Conservation (phyloP, 2,888 invertebrate species). For the Maniola hyperantus region DNA sequence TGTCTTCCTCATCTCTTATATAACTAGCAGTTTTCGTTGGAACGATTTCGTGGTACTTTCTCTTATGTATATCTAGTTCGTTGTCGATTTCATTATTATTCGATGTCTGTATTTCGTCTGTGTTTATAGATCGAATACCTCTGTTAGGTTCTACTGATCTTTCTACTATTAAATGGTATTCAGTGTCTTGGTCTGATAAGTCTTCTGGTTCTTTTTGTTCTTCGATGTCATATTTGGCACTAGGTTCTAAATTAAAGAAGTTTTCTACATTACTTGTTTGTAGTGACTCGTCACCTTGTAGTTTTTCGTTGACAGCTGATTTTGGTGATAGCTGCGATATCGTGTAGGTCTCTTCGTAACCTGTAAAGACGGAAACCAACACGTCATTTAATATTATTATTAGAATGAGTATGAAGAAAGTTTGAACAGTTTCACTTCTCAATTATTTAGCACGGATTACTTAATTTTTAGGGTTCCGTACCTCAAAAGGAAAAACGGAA, state of each 20-base stretch:
- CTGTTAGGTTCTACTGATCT: slow-evolving; percentile 80
- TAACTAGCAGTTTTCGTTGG: slow-evolving; percentile 80
- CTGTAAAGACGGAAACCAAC: slow-evolving; percentile 61
- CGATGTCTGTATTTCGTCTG: slow-evolving; percentile 75
- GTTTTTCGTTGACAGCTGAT: slow-evolving; percentile 67
- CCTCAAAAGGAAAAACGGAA: no score
- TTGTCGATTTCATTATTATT: slow-evolving; percentile 84
- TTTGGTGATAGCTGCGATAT: slow-evolving; percentile 88
- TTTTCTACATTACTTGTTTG: slow-evolving; percentile 65
- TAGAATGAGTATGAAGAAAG: no score
- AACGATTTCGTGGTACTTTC: slow-evolving; percentile 79
- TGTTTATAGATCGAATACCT: slow-evolving; percentile 78
- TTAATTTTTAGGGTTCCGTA: not conserved
- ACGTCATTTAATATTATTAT: not conserved
- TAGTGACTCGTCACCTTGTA: slow-evolving; percentile 54
- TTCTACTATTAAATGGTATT: slow-evolving; percentile 72
- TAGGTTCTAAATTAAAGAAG: slow-evolving; percentile 70
- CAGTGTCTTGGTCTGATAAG: slow-evolving; percentile 49
- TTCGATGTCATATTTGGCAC: slow-evolving; percentile 54
- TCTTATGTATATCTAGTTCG: slow-evolving; percentile 77
- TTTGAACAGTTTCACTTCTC: not conserved
- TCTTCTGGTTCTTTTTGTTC: slow-evolving; percentile 42
- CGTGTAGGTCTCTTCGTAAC: slow-evolving; percentile 79
- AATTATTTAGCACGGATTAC: not conserved
- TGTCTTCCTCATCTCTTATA: slow-evolving; percentile 63